Percentiles rank a stretch among this genome's conserved stretches.
Evolutionary conservation across 2,888 invertebrate genomes (phyloP).

Genomic region (Drosophila macrothrix): DNA sequence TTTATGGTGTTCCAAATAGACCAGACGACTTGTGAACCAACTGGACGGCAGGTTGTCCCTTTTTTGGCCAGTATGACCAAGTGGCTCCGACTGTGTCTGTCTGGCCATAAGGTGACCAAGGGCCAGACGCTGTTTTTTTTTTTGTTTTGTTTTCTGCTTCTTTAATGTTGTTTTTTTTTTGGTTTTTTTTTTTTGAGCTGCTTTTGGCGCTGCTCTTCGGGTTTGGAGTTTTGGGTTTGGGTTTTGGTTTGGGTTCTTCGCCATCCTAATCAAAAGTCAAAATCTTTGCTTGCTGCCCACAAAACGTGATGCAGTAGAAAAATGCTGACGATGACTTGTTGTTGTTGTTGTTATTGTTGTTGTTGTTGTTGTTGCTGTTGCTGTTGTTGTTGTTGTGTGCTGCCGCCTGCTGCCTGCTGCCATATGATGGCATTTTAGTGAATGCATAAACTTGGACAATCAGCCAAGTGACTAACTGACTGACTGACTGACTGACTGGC

Average conservation of each 20-base stretch:
- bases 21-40: slow-evolving; percentile 50
- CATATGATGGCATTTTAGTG: slow-evolving; percentile 71
- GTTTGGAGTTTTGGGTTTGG: slow-evolving; percentile 36
- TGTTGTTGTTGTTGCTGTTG: slow-evolving; percentile 6
- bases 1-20: slow-evolving; percentile 79
- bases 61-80: slow-evolving; percentile 61
- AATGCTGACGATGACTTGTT: slow-evolving; percentile 78
- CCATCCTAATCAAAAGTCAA: slow-evolving; percentile 79
- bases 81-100: slow-evolving; percentile 33
- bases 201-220: slow-evolving; percentile 27
- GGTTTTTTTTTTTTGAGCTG: slow-evolving; percentile 23
- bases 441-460: slow-evolving; percentile 68
- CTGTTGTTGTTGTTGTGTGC: slow-evolving; percentile 11
- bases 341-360: slow-evolving; percentile 19
- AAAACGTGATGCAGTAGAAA: slow-evolving; percentile 84
- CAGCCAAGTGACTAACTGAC: slow-evolving; percentile 48
- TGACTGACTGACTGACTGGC: slow-evolving; percentile 11
- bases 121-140: slow-evolving; percentile 54
- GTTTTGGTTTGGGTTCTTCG: slow-evolving; percentile 22
- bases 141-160: neutral
- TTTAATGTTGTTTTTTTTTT: neutral
- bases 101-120: slow-evolving; percentile 52
- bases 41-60: slow-evolving; percentile 74
- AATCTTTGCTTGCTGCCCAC: slow-evolving; percentile 71
- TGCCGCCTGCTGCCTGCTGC: slow-evolving; percentile 29